Percentiles rank a stretch among this genome's conserved stretches.
phyloP scores from a whole-genome alignment of 2,888 invertebrate species.

The Apamea epomidion region DNA sequence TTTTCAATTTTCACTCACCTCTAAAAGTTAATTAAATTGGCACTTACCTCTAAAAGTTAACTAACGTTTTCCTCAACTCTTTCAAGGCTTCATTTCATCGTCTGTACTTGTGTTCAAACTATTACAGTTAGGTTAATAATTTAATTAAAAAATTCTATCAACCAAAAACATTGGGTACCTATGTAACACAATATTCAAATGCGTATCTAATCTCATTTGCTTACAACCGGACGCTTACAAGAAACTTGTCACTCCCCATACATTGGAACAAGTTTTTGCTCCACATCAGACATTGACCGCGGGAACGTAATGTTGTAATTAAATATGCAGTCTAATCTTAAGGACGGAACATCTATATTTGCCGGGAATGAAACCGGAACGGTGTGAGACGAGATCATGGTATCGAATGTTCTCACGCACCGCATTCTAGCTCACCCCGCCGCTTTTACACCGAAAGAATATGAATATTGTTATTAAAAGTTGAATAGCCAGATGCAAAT shows the following conservation, averaged over 20 bases:
- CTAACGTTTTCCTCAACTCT: conserved; percentile 8
- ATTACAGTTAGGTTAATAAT: neutral
- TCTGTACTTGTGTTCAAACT: neutral
- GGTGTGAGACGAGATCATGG: conserved; percentile 67
- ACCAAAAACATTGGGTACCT: neutral
- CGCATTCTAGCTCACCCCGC: conserved; percentile 56
- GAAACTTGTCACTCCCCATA: conserved; percentile 53
- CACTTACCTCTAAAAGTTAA: conserved; percentile 19
- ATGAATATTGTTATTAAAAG: conserved; percentile 47
- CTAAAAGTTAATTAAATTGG: conserved; percentile 28
- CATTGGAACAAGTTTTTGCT: conserved; percentile 59
- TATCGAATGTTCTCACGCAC: conserved; percentile 80
- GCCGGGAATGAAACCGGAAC: conserved; percentile 76
- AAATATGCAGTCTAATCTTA: conserved; percentile 67
- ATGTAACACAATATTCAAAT: conserved; percentile 31
- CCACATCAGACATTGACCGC: conserved; percentile 56
- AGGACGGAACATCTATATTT: conserved; percentile 59
- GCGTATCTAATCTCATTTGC: conserved; percentile 51
- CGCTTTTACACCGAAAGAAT: conserved; percentile 60
- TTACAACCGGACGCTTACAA: conserved; percentile 33
- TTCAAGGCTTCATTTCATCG: conserved; percentile 9
- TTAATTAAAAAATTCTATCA: neutral
- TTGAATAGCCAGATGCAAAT: conserved; percentile 27
- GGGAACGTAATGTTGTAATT: conserved; percentile 66
- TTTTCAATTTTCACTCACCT: too few relatives aligned